Conservation (phyloP, 2,113 vertebrate species). For the Elachura formosa region DNA sequence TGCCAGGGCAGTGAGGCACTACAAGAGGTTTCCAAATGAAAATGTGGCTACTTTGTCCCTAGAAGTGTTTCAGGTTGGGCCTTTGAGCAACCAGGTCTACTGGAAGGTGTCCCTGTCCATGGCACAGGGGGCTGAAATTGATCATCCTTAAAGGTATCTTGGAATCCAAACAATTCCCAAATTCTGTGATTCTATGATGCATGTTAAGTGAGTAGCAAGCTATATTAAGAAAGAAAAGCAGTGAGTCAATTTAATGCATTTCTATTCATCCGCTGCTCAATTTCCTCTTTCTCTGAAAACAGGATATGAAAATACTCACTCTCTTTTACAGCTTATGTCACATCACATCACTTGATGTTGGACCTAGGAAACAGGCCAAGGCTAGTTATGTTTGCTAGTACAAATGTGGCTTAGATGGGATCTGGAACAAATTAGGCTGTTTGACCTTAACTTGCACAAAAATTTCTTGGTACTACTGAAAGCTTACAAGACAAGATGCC, state of each 20-base stretch:
- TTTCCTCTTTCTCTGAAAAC: background rate
- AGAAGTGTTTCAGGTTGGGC: background rate
- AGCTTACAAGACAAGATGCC: background rate
- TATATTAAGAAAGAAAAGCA: background rate
- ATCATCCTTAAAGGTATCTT: background rate
- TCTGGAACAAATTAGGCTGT: background rate
- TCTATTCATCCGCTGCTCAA: background rate
- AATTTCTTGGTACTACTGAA: background rate
- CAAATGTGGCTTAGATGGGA: background rate
- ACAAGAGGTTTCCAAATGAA: background rate
- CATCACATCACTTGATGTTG: background rate
- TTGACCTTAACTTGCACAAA: background rate
- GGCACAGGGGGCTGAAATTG: accelerated
- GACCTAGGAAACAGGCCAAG: background rate
- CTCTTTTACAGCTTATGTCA: background rate
- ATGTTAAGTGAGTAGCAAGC: background rate
- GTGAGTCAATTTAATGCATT: background rate
- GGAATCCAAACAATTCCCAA: background rate
- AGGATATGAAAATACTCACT: background rate
- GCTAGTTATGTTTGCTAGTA: background rate
- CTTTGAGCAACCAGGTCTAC: background rate
- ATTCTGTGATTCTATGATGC: too few species aligned
- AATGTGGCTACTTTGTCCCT: accelerated
- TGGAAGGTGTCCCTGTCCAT: background rate
- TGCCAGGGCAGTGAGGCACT: background rate